phyloP scores from a whole-genome alignment of 2,797 vertebrate genomes.

The Pseudochirops corinnae region DNA sequence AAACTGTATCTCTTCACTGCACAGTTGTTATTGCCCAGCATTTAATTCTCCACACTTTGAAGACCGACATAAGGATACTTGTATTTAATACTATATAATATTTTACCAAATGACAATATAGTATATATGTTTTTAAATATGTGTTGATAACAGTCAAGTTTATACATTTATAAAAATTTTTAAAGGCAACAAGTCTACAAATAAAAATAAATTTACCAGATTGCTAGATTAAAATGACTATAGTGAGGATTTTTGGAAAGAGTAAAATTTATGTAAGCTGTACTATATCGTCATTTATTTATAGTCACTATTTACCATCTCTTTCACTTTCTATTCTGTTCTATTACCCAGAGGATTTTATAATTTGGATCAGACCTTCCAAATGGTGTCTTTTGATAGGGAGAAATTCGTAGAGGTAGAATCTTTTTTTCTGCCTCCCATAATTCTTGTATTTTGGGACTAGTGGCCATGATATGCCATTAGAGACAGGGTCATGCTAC shows the following conservation, averaged over 20 bases:
- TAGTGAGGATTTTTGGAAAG: background rate
- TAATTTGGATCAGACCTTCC: background rate
- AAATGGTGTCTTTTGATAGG: background rate
- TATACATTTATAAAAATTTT: background rate
- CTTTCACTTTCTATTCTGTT: background rate
- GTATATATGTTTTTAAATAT: background rate
- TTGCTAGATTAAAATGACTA: background rate
- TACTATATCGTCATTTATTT: background rate
- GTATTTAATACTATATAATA: background rate
- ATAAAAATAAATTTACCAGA: background rate
- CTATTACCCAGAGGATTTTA: conserved; percentile 1
- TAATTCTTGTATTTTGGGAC: conserved; percentile 15
- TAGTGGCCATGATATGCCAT: background rate
- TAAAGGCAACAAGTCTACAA: background rate
- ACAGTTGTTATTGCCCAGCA: background rate
- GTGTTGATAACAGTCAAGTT: background rate
- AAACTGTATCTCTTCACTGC: background rate
- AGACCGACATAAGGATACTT: background rate
- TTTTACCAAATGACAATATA: background rate
- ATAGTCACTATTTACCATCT: background rate
- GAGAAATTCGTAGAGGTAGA: background rate
- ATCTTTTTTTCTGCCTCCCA: background rate
- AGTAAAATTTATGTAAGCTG: background rate
- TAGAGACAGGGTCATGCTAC: conserved; percentile 16
- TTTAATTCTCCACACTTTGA: conserved; percentile 13